Evolutionary conservation across 92 coral and sea anemone species (phyloP).

Genomic region (Heteractis magnifica): DNA sequence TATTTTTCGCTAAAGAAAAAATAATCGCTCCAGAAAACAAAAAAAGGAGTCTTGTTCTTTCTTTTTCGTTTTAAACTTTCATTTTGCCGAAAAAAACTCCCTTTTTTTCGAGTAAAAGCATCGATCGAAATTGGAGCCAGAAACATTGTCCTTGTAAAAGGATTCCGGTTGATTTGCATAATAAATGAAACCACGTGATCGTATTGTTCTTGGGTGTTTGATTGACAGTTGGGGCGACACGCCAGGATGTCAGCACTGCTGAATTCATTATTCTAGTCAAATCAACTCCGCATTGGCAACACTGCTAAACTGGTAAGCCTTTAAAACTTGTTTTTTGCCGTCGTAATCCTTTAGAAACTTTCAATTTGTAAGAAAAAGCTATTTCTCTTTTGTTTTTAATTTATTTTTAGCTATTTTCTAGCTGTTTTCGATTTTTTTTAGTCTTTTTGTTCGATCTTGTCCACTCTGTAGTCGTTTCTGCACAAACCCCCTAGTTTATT

Average conservation of each 20-base stretch:
- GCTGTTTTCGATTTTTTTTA: conserved; percentile 29
- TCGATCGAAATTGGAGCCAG: conserved; percentile 20
- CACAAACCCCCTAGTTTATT: conserved; percentile 36
- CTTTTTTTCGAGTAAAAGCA: background rate
- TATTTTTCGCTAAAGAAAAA: background rate
- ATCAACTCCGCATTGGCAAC: conserved; percentile 64
- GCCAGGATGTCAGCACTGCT: conserved; percentile 67
- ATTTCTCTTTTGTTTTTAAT: conserved; percentile 23
- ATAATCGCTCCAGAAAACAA: background rate
- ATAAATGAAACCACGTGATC: conserved; percentile 73
- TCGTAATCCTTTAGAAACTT: conserved; percentile 28
- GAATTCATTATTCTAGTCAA: conserved; percentile 78
- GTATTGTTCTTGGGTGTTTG: conserved; percentile 75
- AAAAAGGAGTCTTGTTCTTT: background rate
- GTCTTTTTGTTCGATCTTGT: conserved; percentile 14
- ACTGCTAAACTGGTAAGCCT: conserved; percentile 78
- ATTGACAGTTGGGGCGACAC: conserved; percentile 85
- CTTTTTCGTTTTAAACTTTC: conserved; percentile 10
- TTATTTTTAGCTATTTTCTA: conserved; percentile 45
- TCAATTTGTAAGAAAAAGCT: conserved; percentile 15
- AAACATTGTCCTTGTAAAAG: conserved; percentile 19
- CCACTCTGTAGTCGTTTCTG: conserved; percentile 39
- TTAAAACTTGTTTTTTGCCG: conserved; percentile 63
- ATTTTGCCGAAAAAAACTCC: conserved; percentile 6
- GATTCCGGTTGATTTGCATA: conserved; percentile 90